phyloP scores from a whole-genome alignment of 2,888 invertebrate species.

The Drosophila longiperda region DNA sequence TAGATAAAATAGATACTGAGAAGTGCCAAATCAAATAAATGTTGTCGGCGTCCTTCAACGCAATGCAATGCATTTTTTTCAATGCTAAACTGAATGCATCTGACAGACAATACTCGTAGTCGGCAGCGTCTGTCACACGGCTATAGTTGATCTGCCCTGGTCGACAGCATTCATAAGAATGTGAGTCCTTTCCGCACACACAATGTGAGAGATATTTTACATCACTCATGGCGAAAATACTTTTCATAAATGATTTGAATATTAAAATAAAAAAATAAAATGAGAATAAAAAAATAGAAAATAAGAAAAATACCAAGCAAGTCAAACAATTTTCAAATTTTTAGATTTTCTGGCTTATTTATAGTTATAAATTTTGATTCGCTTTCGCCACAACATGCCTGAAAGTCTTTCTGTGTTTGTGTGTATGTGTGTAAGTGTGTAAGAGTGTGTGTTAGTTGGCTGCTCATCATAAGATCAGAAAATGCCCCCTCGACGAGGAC shows the following conservation, averaged over 20 bases:
- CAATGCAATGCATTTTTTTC: slow-evolving; percentile 75
- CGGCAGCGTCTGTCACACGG: slow-evolving; percentile 3
- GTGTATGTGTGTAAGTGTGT: background rate
- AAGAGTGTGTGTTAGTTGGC: background rate
- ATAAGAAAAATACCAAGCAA: slow-evolving; percentile 49
- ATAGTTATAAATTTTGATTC: slow-evolving; percentile 69
- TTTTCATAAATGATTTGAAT: slow-evolving; percentile 68
- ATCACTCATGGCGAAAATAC: slow-evolving; percentile 50
- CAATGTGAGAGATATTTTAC: slow-evolving; percentile 52
- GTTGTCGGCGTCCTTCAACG: slow-evolving; percentile 73
- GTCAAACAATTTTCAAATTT: slow-evolving; percentile 61
- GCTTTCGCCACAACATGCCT: slow-evolving; percentile 60
- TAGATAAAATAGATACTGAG: slow-evolving; percentile 43
- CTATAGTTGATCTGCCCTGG: slow-evolving; percentile 29
- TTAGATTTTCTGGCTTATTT: slow-evolving; percentile 65
- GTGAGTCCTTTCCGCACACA: slow-evolving; percentile 53
- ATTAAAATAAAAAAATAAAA: slow-evolving; percentile 53
- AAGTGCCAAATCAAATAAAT: slow-evolving; percentile 68
- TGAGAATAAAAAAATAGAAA: slow-evolving; percentile 23
- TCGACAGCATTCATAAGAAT: slow-evolving; percentile 52
- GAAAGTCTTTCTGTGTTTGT: slow-evolving; percentile 18
- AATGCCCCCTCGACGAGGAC: slow-evolving; percentile 15
- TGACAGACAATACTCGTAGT: slow-evolving; percentile 23
- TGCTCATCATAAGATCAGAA: slow-evolving; percentile 4
- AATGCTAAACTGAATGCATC: slow-evolving; percentile 65